A percentile compares a stretch with the other conserved stretches of the same genome.
Evolutionary conservation across 2,113 vertebrate species (phyloP).

Genomic region (Laticauda laticaudata): DNA sequence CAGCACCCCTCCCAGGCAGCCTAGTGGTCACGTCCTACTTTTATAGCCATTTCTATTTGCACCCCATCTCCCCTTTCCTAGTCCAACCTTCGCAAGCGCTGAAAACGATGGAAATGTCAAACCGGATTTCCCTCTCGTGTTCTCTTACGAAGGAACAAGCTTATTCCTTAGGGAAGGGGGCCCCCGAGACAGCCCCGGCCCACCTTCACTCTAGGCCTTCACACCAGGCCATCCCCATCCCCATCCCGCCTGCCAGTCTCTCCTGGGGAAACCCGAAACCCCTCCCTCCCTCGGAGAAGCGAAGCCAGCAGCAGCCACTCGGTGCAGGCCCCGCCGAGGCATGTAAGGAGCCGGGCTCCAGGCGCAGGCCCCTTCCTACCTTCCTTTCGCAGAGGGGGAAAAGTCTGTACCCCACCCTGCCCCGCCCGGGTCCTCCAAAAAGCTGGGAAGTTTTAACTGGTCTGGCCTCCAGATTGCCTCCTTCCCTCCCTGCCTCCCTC

Average conservation of each 20-base stretch:
- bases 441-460: conserved; percentile 54
- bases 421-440: background rate
- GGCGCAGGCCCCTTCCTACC: background rate
- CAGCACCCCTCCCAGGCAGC: too few relatives aligned
- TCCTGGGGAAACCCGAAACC: background rate
- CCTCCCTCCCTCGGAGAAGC: background rate
- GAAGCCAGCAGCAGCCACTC: background rate
- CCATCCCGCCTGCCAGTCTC: background rate
- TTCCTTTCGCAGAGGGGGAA: background rate
- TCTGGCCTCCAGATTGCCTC: conserved; percentile 28
- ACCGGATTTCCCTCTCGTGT: background rate
- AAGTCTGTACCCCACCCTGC: background rate
- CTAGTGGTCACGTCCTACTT: background rate
- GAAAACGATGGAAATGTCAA: background rate
- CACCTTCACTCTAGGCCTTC: background rate
- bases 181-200: background rate
- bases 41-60: background rate
- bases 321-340: background rate
- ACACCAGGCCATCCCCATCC: background rate
- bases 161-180: background rate
- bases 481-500: background rate
- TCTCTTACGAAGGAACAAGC: background rate
- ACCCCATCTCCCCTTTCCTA: background rate
- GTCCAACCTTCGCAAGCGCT: background rate
- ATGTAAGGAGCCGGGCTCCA: background rate